Evolutionary conservation across 23 tunicate species (phyloP).

Genomic region (Halocynthia aurantium): DNA sequence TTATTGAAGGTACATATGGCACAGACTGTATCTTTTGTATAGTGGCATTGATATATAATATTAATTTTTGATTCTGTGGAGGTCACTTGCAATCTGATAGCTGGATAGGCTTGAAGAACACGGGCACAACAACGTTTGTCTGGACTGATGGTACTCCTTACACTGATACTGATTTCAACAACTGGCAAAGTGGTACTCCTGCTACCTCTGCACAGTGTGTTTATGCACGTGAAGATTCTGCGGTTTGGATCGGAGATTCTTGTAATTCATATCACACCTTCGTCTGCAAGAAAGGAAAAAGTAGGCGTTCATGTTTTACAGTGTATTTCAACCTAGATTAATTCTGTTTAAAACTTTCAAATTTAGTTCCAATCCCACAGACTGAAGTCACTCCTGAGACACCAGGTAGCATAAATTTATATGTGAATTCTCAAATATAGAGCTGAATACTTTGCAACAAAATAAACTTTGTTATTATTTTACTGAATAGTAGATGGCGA

Average conservation of each 20-base stretch:
- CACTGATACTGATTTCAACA: constrained; percentile 1
- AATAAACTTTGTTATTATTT: no score
- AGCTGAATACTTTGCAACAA: no score
- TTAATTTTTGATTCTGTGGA: constrained; percentile 4
- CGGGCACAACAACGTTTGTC: constrained; percentile 18
- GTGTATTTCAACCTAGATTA: no score
- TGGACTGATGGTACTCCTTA: constrained; percentile 49
- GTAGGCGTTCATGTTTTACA: constrained; percentile 25
- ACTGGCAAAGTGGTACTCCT: constrained; percentile 27
- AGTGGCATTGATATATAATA: neutral
- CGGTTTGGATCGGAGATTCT: constrained; percentile 22
- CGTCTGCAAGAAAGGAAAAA: constrained; percentile 76
- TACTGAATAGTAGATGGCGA: constrained; percentile 21
- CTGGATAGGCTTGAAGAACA: constrained; percentile 71
- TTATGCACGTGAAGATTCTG: constrained; percentile 26
- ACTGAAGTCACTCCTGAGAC: constrained; percentile 6
- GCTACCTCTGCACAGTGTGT: constrained; percentile 32
- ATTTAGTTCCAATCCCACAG: neutral
- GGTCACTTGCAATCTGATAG: constrained; percentile 49
- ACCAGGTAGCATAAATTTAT: neutral
- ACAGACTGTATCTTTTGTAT: neutral
- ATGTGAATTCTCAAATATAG: no score
- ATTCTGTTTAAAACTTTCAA: neutral
- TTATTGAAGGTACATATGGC: constrained; percentile 48
- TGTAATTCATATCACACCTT: constrained; percentile 17